Base-by-base conservation (phyloP, 2,888 invertebrate genomes). In the Oligia fasciuncula region DNA sequence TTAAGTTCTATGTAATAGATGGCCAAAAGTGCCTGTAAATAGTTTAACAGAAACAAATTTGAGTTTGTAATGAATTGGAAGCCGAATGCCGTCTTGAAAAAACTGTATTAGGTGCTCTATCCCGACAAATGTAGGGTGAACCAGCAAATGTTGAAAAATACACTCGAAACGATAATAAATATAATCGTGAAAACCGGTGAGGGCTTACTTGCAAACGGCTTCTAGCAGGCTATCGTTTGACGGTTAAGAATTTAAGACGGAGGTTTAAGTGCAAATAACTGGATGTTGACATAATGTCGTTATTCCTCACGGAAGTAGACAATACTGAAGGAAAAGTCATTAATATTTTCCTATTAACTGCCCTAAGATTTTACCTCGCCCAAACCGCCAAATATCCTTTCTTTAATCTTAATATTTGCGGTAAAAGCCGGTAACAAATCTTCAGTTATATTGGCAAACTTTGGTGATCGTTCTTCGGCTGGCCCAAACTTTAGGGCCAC, bases 361-460 rank as follows among this genome's bases (percentile, higher is more conserved):
- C 35, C 6, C 19, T 60, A 83, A 71, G 29, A 63, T 43, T 62
- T 57, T 19, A 43, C 57, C 54, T n/a, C 57, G 1, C 43, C n/a
- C 8, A 69, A 69, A 65, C 29, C 8, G 11, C 17, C 40, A 43
- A 67, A 51, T 17, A 81, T 54, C 69, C 51, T 49, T 70, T 73
- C 49, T 51, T 62, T 66, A 65, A 71, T 74, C 65, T 60, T 73
- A 57, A 78, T 70, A 82, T 74, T 74, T 66, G 76, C 65, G 62
- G 75, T 84, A 60, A 66, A 76, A 72, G 40, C 72, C 43, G 65
- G 71, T 77, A 73, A 86, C 87, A 79, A 85, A 85, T 85, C 74
- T 79, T 75, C 57, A 75, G 76, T 79, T 83, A 83, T 87, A 88
- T 85, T 80, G 60, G 40, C n/a, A 67, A 88, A 88, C 76, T 88